Percentiles rank a stretch among this genome's conserved stretches.
These are phyloP conservation scores for Trichogramma evanescens DNA, from an alignment of 2,888 invertebrate genomes.

Conservation along the genomic window DNA sequence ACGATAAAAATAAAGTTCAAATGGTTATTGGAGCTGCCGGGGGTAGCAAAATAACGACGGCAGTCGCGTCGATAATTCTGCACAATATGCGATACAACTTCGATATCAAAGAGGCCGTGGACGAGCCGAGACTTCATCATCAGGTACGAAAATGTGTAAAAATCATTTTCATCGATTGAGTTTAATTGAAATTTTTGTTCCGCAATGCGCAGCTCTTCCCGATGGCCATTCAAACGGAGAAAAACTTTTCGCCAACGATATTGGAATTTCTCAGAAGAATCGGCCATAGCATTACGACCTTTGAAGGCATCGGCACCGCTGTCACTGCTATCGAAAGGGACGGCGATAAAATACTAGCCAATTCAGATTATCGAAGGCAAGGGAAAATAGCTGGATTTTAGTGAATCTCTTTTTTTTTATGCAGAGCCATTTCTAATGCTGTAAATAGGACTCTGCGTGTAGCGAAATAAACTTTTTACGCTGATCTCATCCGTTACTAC, in stretches of 20 bases:
- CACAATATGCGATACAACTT: slow-evolving; percentile 61
- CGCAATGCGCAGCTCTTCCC: slow-evolving; percentile 33
- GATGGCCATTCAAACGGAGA: slow-evolving; percentile 37
- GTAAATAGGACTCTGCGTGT: neutral
- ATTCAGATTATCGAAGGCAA: slow-evolving; percentile 40
- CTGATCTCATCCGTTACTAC: too few relatives aligned
- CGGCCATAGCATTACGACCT: slow-evolving; percentile 33
- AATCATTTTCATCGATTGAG: neutral
- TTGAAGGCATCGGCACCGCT: slow-evolving; percentile 41
- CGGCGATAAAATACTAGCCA: slow-evolving; percentile 32
- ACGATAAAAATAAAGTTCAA: slow-evolving; percentile 46
- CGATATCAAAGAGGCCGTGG: slow-evolving; percentile 61
- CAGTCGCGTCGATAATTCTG: slow-evolving; percentile 60
- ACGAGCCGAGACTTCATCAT: slow-evolving; percentile 73
- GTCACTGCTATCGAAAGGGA: slow-evolving; percentile 35
- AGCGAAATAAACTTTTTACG: neutral
- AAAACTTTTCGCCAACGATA: slow-evolving; percentile 28
- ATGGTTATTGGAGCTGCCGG: slow-evolving; percentile 81
- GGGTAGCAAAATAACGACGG: slow-evolving; percentile 82
- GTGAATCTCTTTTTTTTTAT: neutral
- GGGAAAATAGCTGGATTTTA: slow-evolving; percentile 36
- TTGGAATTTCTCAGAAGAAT: slow-evolving; percentile 29
- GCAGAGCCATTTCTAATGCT: neutral
- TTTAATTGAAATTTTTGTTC: neutral
- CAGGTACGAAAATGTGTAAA: slow-evolving; percentile 53